Conservation (phyloP, 92 coral and sea anemone species). For the Pocillopora grandis region DNA sequence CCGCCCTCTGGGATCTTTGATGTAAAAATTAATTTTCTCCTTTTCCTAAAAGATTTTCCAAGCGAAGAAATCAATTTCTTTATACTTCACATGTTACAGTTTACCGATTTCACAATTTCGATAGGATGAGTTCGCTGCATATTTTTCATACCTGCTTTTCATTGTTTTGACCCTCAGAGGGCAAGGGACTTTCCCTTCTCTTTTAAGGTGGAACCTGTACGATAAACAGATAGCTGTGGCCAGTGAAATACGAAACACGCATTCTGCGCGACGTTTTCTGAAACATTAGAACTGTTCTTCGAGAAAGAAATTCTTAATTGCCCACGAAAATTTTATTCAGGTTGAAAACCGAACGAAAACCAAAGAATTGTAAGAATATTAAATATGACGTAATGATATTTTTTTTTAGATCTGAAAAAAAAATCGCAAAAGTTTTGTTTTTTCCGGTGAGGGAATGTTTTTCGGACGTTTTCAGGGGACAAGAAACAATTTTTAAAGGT, state of each 20-base stretch:
- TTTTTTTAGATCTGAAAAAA: neutral
- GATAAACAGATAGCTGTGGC: neutral
- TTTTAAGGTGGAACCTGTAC: neutral
- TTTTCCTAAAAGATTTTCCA: neutral
- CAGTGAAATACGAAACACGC: neutral
- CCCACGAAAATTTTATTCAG: neutral
- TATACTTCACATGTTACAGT: neutral
- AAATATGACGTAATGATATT: constrained; percentile 1
- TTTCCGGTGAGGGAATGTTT: neutral
- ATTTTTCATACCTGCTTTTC: constrained; percentile 7
- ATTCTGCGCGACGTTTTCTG: neutral
- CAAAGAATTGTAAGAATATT: neutral
- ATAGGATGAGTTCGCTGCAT: neutral
- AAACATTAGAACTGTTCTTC: too few species aligned
- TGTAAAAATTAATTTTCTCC: neutral
- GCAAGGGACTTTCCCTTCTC: constrained; percentile 25
- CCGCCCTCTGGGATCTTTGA: neutral
- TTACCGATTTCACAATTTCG: neutral
- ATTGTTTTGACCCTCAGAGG: neutral
- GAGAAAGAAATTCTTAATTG: neutral
- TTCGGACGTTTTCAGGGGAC: neutral
- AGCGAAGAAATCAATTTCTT: neutral
- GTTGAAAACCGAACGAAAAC: neutral
- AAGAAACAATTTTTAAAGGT: neutral
- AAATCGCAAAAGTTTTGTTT: neutral